Percentiles rank a stretch among this genome's conserved stretches.
These are phyloP conservation scores for Oncorhynchus masou DNA, from an alignment of 2,113 vertebrate species.

Conservation along the genomic window DNA sequence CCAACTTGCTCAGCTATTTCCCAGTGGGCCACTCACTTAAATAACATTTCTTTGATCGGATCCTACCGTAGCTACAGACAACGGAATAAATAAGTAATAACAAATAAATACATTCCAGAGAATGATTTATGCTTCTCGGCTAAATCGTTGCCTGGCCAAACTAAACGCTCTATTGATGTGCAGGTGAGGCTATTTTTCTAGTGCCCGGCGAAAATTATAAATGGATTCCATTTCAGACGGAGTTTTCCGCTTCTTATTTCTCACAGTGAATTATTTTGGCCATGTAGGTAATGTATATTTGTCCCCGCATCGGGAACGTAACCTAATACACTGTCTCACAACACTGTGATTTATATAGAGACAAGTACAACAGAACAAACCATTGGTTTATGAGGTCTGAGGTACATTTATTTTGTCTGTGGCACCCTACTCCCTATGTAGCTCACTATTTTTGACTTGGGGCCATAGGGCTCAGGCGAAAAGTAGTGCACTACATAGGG, in stretches of 20 bases:
- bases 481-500: no score
- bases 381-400: neutral
- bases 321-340: no score
- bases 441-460: no score
- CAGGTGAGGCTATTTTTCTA: constrained; percentile 25
- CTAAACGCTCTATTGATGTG: constrained; percentile 34
- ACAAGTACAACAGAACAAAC: constrained; percentile 8
- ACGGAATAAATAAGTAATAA: constrained; percentile 31
- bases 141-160: constrained; percentile 19
- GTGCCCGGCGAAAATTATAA: constrained; percentile 13
- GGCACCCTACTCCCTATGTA: neutral
- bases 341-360: neutral
- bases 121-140: constrained; percentile 32
- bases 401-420: neutral
- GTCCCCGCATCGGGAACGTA: neutral
- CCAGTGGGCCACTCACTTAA: neutral
- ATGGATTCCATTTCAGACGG: constrained; percentile 8
- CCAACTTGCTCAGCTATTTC: neutral
- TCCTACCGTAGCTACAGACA: constrained; percentile 10
- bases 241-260: neutral
- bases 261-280: constrained; percentile 29
- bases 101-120: constrained; percentile 39
- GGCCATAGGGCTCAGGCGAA: no score
- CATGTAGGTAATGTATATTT: constrained; percentile 12
- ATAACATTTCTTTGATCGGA: neutral